Conservation (phyloP, 2,113 vertebrate species). For the Megaceryle maxima region DNA sequence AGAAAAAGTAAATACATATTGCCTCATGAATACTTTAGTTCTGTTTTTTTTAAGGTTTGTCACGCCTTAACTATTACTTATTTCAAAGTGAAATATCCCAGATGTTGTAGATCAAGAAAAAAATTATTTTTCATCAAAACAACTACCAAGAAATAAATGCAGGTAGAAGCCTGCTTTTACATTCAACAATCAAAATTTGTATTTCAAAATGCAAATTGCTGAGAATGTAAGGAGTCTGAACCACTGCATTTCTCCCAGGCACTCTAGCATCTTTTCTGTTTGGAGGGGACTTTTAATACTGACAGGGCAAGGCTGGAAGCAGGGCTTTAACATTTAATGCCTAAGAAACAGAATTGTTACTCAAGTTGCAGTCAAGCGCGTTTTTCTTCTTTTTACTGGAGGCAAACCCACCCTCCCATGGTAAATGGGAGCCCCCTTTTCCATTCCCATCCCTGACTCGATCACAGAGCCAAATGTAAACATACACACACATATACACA, state of each 20-base stretch:
- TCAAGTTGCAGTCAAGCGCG: neutral
- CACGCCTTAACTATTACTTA: neutral
- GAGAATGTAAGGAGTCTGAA: neutral
- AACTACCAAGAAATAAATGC: neutral
- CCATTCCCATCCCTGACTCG: neutral
- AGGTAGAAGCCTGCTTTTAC: neutral
- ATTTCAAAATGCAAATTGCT: slow-evolving; percentile 5
- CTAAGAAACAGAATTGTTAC: slow-evolving; percentile 6
- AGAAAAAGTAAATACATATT: neutral
- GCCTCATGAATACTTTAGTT: neutral
- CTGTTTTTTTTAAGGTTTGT: neutral
- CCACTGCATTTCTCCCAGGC: slow-evolving; percentile 10
- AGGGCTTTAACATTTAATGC: slow-evolving; percentile 20
- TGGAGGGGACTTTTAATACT: neutral
- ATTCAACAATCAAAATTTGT: neutral
- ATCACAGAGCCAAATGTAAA: slow-evolving; percentile 50
- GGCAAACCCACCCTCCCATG: neutral
- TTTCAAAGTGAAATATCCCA: slow-evolving; percentile 31
- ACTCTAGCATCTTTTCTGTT: slow-evolving; percentile 1
- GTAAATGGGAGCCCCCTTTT: slow-evolving; percentile 42
- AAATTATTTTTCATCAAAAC: neutral
- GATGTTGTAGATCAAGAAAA: neutral
- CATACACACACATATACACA: neutral
- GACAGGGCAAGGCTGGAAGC: neutral
- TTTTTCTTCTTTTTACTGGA: neutral